Base-by-base conservation (phyloP, 2,113 vertebrate genomes). In the Rhadina sibilatrix region DNA sequence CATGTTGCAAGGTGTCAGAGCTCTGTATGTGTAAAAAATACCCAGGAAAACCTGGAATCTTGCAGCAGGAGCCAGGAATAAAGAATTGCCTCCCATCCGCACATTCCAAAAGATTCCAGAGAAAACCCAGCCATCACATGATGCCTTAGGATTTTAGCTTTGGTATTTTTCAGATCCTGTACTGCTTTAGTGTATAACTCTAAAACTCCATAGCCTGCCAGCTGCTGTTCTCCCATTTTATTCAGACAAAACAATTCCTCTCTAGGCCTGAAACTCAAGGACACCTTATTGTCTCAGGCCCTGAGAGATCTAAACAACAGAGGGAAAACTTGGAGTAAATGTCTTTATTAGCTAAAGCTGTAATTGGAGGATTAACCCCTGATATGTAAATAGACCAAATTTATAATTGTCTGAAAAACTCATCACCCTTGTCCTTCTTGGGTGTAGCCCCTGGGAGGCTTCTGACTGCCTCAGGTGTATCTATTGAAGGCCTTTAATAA, bases 251-350 rank as follows among this genome's bases (percentile, higher is more conserved):
- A 37, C 4, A 25, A 33, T 40, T 61, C 35, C 74, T 50, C 56
- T 49, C 56, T 0, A 25, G 72, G n/a, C 21, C 25, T 37, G n/a
- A 2, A 7, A 23, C 6, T 20, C 44, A 19, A 49, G 56, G n/a
- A 60, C 21, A 24, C 20, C 28, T 38, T 0, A 60, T 1, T 60
- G 44, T 1, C 4, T 49, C 21, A 49, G n/a, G 27, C 3, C 27
- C 15, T 7, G 2, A 11, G 44, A 25, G 9, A 49, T 38, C 5
- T 0, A 31, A 60, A 60, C 27, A 38, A 7, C 4, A 60, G 35
- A 5, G 2, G 5, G 5, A 5, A 50, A 40, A 40, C 13, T 15
- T 19, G 35, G 13, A 2, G 5, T 77, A 33, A 61, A 40, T 16
- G 0, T 40, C 17, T 40, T 61, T 35, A 61, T 61, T 33, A 33